Percentiles rank a stretch among this genome's conserved stretches.
These are phyloP conservation scores for Musca vetustissima DNA, from an alignment of 1,140 invertebrate genomes.

Conservation along the genomic window DNA sequence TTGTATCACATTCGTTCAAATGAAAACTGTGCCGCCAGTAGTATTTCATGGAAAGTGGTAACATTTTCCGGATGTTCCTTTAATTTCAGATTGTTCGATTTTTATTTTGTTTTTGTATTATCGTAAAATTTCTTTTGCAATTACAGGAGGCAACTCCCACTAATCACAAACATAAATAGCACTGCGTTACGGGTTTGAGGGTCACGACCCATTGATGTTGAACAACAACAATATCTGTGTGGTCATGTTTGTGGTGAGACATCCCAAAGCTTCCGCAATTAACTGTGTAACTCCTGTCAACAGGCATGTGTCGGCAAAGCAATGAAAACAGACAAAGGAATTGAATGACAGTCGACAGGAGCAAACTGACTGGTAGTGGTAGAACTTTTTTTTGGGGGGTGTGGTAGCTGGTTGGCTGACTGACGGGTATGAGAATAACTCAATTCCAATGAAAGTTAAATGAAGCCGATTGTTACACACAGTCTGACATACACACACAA, in stretches of 20 bases:
- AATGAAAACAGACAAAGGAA: neutral
- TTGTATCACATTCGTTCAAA: no score
- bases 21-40: no score
- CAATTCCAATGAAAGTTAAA: constrained; percentile 17
- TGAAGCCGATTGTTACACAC: constrained; percentile 19
- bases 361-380: neutral
- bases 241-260: constrained; percentile 15
- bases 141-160: constrained; percentile 12
- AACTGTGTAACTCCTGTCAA: constrained; percentile 23
- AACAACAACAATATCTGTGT: constrained; percentile 5
- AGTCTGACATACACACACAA: no score
- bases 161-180: constrained; percentile 7
- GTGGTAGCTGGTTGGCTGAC: neutral
- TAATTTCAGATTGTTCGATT: no score
- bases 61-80: no score
- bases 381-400: neutral
- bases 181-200: neutral
- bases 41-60: no score
- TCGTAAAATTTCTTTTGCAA: constrained; percentile 11
- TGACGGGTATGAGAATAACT: no score
- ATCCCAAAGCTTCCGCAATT: constrained; percentile 9
- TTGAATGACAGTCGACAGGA: constrained; percentile 1
- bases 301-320: neutral
- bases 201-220: constrained; percentile 12
- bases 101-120: no score